Percentiles rank a stretch among this genome's conserved stretches.
Evolutionary conservation across 2,888 invertebrate species (phyloP).

Genomic region (Pocota personata): DNA sequence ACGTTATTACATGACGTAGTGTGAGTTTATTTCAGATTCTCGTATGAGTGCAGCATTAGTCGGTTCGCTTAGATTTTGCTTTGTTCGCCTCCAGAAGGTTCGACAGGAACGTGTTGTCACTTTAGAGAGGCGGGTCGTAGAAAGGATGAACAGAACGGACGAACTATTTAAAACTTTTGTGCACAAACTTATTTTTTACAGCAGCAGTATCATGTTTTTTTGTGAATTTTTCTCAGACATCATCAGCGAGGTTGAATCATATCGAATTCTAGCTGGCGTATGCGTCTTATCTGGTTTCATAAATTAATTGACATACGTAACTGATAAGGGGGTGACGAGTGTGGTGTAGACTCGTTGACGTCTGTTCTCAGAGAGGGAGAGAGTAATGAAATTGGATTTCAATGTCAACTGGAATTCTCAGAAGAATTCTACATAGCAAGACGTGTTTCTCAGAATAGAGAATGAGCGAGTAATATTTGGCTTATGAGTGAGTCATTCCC

Average conservation of each 20-base stretch:
- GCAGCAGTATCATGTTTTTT: neutral
- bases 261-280: neutral
- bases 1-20: slow-evolving; percentile 47
- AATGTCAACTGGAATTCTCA: neutral
- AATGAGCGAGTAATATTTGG: neutral
- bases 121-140: neutral
- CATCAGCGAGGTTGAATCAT: slow-evolving; percentile 1
- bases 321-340: slow-evolving; percentile 21
- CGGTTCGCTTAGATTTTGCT: slow-evolving; percentile 28
- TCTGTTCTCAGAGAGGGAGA: neutral
- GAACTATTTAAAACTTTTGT: slow-evolving; percentile 1
- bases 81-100: slow-evolving; percentile 27
- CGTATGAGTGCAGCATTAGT: neutral
- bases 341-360: slow-evolving; percentile 19
- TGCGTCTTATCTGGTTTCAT: slow-evolving; percentile 10
- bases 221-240: neutral
- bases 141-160: neutral
- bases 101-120: slow-evolving; percentile 26
- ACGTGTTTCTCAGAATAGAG: neutral
- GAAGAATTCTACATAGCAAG: neutral
- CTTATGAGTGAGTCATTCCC: neutral
- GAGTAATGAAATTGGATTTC: neutral
- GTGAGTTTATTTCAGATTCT: slow-evolving; percentile 15
- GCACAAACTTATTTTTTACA: neutral
- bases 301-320: slow-evolving; percentile 19